These are phyloP conservation scores for Tipula helvola DNA, from an alignment of 2,888 invertebrate species.

Conservation along the genomic window DNA sequence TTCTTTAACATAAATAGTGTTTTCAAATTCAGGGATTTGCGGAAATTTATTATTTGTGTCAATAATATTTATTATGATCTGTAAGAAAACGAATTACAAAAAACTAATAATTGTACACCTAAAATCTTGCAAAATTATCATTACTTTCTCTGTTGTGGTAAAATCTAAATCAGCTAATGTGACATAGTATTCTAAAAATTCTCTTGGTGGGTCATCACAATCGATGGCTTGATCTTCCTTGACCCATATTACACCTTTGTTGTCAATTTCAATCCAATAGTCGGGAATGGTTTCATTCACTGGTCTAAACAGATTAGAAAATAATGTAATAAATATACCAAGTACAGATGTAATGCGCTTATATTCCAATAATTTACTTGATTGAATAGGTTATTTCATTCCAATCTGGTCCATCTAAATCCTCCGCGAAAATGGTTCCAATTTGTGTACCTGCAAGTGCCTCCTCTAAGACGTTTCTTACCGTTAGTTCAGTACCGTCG, in stretches of 20 bases:
- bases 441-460: conserved; percentile 38
- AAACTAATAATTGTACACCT: not conserved
- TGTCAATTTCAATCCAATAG: conserved; percentile 40
- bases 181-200: conserved; percentile 41
- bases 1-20: conserved; percentile 35
- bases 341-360: not conserved
- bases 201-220: conserved; percentile 40
- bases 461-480: conserved; percentile 41
- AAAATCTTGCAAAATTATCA: conserved; percentile 13
- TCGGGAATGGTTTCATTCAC: conserved; percentile 31
- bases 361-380: conserved; percentile 32
- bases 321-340: not conserved
- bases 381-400: conserved; percentile 45
- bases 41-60: conserved; percentile 50
- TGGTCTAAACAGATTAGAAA: conserved; percentile 28
- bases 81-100: conserved; percentile 18
- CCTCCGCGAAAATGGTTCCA: conserved; percentile 43
- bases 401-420: conserved; percentile 46
- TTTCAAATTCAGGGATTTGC: conserved; percentile 18
- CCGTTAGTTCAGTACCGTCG: conserved; percentile 32
- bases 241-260: conserved; percentile 41
- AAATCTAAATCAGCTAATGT: conserved; percentile 39
- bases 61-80: conserved; percentile 44
- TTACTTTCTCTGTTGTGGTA: conserved; percentile 35
- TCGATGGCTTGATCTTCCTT: conserved; percentile 37